Evolutionary conservation across 2,888 invertebrate genomes (phyloP), one percentile per base, ranked within the genome.

Genomic region (Nezara viridula): DNA sequence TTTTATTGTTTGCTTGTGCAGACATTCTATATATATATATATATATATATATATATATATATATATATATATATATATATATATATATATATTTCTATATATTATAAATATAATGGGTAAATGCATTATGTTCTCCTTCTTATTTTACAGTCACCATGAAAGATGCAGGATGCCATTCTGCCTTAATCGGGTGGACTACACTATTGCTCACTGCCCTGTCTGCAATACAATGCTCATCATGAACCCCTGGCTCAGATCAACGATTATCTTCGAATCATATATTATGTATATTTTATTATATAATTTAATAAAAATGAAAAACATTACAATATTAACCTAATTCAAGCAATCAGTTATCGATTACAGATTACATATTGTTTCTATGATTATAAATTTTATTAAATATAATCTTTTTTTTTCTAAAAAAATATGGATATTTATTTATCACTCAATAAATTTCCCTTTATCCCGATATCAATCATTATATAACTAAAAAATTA

Each of bases 331-430:
- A n/a, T 81, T 81, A 81, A 10, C 9, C 81, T 19, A 24, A 81
- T 81, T 19, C 40, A 81, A 40, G 81, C 81, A 81, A 81, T 81
- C 81, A 44, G 44, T 81, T 44, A 81, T n/a, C 44, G 24, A 44
- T 44, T 81, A 81, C 7, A 44, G 14, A 81, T n/a, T 44, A 44
- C 21, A 44, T 81, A 81, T 81, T 81, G 81, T 81, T 81, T 81
- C 44, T 81, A 81, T 81, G n/a, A 44, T 81, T 44, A 81, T 81
- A 81, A 81, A 81, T 81, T 81, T 81, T 81, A 81, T 81, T 44
- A 81, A 81, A 81, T 81, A 81, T 81, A 81, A 44, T 44, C 44
- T 81, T 81, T 81, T 77, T n/a, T 81, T 81, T 81, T 81, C 44
- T 44, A 81, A 81, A 24, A n/a, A 81, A 44, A 14, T 81, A 24